Percentiles rank a stretch among this genome's conserved stretches.
Conservation (phyloP, 2,888 invertebrate species). For the Sympetrum striolatum region DNA sequence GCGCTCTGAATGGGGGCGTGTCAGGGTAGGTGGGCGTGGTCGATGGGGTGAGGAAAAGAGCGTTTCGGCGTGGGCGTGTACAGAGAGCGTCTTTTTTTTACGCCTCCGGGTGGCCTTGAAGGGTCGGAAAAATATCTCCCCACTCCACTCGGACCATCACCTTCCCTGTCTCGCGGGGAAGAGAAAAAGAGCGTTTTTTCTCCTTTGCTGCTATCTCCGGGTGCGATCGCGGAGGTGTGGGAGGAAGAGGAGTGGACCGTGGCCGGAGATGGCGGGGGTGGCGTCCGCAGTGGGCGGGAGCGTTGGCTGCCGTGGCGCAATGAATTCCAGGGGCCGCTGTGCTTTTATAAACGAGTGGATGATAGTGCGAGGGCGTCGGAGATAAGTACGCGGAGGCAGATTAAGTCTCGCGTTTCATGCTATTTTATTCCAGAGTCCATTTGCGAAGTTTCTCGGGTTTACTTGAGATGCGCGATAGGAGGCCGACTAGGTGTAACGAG, state of each 20-base stretch:
- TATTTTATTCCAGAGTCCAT: neutral
- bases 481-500: neutral
- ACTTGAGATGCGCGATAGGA: neutral
- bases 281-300: neutral
- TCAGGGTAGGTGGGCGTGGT: slow-evolving; percentile 5
- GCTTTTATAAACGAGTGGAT: neutral
- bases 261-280: neutral
- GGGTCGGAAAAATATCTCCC: neutral
- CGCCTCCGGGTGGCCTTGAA: slow-evolving; percentile 30
- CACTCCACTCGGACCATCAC: neutral
- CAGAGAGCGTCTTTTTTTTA: slow-evolving; percentile 18
- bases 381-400: neutral
- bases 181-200: neutral
- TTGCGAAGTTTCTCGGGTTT: neutral
- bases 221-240: neutral
- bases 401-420: neutral
- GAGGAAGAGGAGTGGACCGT: neutral
- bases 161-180: neutral
- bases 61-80: slow-evolving; percentile 22
- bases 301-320: neutral
- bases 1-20: slow-evolving; percentile 8
- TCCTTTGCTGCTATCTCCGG: neutral
- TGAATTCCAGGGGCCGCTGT: neutral
- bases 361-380: neutral
- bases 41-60: neutral